Base-by-base conservation (phyloP, 2,113 vertebrate genomes). In the Lycocorax pyrrhopterus region DNA sequence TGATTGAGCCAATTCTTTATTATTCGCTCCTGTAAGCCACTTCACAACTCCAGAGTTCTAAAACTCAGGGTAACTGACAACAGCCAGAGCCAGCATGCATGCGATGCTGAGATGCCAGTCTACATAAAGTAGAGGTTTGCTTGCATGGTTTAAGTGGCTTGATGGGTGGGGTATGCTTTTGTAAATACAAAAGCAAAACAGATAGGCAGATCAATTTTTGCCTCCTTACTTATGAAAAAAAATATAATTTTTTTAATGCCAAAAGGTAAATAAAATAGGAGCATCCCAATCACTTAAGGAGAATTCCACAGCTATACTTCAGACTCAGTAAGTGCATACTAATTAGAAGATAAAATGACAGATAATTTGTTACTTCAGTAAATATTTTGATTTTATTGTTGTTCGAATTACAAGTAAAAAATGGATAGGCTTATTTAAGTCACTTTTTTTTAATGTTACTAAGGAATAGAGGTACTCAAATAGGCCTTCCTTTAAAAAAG, bases 61-160 rank as follows among this genome's bases (percentile, higher is more conserved):
- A 58, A 78, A 51, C 18, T 52, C 53, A 9, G 22, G 26, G 32
- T 46, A 33, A 69, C 1, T 66, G 53, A 44, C 37, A 60, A 46
- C 33, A 93, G 60, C 22, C 58, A 66, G 47, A 58, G 53, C n/a
- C 60, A 67, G 33, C 44, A 33, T 1, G 16, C 9, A 8, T 3
- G 13, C 9, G 26, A 44, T 55, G 41, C 27, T 13, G 59, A 63
- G 17, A 49, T 49, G 37, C 22, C 60, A 39, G 32, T 5, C 67
- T 20, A 30, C 66, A 26, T 1, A 10, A 0, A 1, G 17, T 6
- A 1, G 0, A 51, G 5, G 20, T 10, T 44, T 39, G 33, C 43
- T 63, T 46, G 58, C 26, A 18, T 33, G 49, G 12, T 20, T 56
- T 66, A 68, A 3, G 4, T 44, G 13, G 29, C 17, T 30, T 67